These are phyloP conservation scores for Sussaba pulchella DNA, from an alignment of 2,888 invertebrate species.

Conservation along the genomic window DNA sequence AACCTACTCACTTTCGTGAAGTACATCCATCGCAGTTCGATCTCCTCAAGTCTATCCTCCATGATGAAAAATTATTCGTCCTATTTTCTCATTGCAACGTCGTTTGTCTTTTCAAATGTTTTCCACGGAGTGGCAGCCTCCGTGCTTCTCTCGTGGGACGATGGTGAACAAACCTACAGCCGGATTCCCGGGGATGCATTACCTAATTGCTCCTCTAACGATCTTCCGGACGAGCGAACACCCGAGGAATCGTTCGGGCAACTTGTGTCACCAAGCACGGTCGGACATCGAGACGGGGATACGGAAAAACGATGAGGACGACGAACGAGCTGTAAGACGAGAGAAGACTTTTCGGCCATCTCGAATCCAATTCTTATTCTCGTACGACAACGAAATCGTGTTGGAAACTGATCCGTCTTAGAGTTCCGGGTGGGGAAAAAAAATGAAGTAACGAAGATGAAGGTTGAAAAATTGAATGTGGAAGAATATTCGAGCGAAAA, in stretches of 20 bases:
- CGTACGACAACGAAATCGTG: no score
- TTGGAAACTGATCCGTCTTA: no score
- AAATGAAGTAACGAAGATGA: background rate
- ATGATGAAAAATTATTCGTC: background rate
- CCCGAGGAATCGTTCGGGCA: conserved; percentile 54
- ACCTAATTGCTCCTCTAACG: conserved; percentile 76
- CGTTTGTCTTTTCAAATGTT: conserved; percentile 44
- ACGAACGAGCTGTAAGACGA: conserved; percentile 18
- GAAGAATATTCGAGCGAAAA: conserved; percentile 34
- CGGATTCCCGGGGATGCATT: conserved; percentile 73
- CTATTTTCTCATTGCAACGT: conserved; percentile 29
- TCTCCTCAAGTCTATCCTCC: no score
- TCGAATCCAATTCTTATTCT: no score
- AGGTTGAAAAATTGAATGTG: conserved; percentile 4
- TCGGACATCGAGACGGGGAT: conserved; percentile 6
- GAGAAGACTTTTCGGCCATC: background rate
- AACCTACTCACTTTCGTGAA: no score
- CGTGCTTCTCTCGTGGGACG: conserved; percentile 68
- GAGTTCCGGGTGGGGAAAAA: no score
- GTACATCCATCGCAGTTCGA: no score
- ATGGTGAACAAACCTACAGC: background rate
- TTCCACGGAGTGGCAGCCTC: conserved; percentile 30
- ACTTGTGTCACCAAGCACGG: conserved; percentile 37
- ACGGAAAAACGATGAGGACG: conserved; percentile 33
- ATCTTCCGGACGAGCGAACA: conserved; percentile 69